Conservation (phyloP, 2,113 vertebrate species). For the Saccopteryx leptura region DNA sequence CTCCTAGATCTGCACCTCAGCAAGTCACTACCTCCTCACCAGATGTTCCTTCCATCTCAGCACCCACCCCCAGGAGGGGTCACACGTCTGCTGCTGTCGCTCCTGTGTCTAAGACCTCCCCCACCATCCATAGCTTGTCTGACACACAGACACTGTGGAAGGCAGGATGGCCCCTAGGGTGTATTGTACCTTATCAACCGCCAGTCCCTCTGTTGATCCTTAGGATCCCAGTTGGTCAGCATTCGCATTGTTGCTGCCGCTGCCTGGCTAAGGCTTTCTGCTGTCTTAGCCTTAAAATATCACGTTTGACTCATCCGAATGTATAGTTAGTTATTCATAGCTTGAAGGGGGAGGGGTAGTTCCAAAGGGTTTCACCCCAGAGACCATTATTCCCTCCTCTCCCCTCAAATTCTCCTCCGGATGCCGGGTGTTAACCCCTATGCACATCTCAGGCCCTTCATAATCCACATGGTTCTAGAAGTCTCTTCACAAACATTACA, state of each 20-base stretch:
- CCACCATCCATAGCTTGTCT: too few species aligned
- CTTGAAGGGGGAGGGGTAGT: too few species aligned
- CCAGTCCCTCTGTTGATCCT: neutral
- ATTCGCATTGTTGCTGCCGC: neutral
- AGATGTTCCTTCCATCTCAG: neutral
- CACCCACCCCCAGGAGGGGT: neutral
- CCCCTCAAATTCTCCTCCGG: neutral
- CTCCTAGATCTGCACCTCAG: neutral
- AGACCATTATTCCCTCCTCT: neutral
- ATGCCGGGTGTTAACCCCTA: neutral
- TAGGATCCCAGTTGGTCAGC: neutral
- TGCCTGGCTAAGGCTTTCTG: neutral
- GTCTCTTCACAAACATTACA: neutral
- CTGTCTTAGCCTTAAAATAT: neutral
- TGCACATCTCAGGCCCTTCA: fast-evolving
- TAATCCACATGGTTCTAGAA: fast-evolving
- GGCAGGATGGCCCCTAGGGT: neutral
- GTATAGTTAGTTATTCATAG: neutral
- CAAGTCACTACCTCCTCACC: neutral
- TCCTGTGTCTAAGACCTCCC: neutral
- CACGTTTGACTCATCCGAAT: neutral
- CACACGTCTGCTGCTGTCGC: neutral
- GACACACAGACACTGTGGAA: neutral
- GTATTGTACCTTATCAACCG: neutral
- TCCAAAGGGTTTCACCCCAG: neutral